Base-by-base conservation (phyloP, 2,888 invertebrate genomes). In the Lepeophtheirus nordmannii region DNA sequence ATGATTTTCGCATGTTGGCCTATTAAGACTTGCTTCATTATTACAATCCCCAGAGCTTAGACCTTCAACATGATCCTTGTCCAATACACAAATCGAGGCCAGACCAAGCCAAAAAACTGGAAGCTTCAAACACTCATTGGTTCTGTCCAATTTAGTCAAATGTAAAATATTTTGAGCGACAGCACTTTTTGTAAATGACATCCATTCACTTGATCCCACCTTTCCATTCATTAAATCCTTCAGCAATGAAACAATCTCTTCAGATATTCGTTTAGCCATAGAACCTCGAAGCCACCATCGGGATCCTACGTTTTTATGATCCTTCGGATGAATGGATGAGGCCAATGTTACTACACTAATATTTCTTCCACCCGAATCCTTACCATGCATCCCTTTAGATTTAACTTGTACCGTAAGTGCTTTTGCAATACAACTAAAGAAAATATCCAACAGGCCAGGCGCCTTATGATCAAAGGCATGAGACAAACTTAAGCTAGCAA, bases 41-140 rank as follows among this genome's bases (percentile, higher is more conserved):
- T 79, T 58, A 80, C 87, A 88, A 71, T 87, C 86, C 0, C 86
- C 86, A 37, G 85, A 85, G 0, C 86, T 85, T 67, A 86, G 75
- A 68, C 84, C 76, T 71, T 92, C 91, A 0, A 91, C 88, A 73
- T 94, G 91, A 69, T 91, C 88, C 67, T 87, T 85, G 72, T 92
- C 90, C 69, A 96, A 80, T 3, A 94, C 89, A 75, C 94, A 92
- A 14, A 97, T 81, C 1, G 96, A 89, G 0, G 94, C 90, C 64
- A 97, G 77, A 0, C 93, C 87, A 71, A 94, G 77, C 97, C 97
- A 97, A 65, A 93, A 79, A 0, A 87, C 85, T 1, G 92, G 87
- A 39, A 85, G 84, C 71, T 85, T 83, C 59, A 93, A 79, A 75
- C 93, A 94, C 69, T 84, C 82, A 59, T 81, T 81, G 0, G 88